Percentiles rank a stretch among this genome's conserved stretches.
phyloP scores from a whole-genome alignment of 2,888 invertebrate species.

The Hemaris fuciformis region DNA sequence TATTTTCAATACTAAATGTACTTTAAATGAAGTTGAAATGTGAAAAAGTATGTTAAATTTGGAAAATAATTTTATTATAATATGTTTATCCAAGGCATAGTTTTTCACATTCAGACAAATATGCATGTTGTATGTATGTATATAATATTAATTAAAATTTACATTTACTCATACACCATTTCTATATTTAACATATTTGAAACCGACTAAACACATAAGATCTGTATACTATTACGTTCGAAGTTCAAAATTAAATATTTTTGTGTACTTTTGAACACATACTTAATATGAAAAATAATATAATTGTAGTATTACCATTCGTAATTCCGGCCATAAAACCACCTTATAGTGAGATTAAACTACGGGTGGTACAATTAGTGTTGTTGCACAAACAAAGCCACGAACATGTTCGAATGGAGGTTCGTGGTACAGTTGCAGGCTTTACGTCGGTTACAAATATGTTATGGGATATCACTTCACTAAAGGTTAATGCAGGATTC shows the following conservation, averaged over 20 bases:
- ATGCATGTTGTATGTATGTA: not conserved
- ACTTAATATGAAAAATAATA: too few relatives aligned
- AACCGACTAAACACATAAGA: not conserved
- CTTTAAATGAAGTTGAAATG: not conserved
- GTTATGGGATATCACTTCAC: not conserved
- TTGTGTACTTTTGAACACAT: too few relatives aligned
- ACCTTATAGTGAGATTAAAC: too few relatives aligned
- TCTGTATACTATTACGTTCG: too few relatives aligned
- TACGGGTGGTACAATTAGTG: too few relatives aligned
- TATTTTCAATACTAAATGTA: too few relatives aligned
- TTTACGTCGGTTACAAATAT: not conserved
- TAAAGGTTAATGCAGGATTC: not conserved
- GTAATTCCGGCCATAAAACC: too few relatives aligned
- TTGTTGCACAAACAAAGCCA: not conserved
- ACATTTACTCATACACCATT: not conserved
- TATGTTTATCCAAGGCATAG: not conserved
- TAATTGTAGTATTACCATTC: too few relatives aligned
- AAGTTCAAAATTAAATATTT: too few relatives aligned
- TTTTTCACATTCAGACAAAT: not conserved
- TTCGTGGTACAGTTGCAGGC: not conserved
- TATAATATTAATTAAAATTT: not conserved
- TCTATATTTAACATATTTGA: not conserved
- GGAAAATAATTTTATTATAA: too few relatives aligned
- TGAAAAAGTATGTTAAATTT: not conserved
- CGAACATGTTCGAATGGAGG: too few relatives aligned